Conservation (phyloP, 2,797 vertebrate species). For the Diceros bicornis region DNA sequence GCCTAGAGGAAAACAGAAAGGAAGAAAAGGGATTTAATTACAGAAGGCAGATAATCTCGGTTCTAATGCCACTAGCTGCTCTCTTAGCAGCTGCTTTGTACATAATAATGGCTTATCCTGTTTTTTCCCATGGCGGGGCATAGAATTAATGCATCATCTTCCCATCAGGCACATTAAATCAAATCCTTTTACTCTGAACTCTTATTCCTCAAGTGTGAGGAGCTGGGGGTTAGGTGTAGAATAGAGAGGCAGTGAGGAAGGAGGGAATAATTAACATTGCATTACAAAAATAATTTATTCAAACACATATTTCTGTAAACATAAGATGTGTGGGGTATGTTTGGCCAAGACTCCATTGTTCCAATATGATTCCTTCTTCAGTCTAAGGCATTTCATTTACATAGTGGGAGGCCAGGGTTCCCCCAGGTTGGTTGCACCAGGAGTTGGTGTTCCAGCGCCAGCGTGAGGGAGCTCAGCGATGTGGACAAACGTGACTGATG, state of each 20-base stretch:
- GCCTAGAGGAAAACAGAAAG: neutral
- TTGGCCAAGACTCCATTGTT: neutral
- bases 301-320: constrained; percentile 48
- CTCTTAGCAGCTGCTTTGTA: constrained; percentile 84
- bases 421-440: neutral
- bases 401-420: neutral
- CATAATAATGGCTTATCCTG: constrained; percentile 80
- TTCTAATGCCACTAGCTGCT: constrained; percentile 84
- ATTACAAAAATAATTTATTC: constrained; percentile 56
- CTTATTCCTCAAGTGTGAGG: neutral
- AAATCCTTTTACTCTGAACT: constrained; percentile 77
- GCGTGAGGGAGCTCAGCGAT: neutral
- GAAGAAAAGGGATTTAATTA: constrained; percentile 85
- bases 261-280: neutral
- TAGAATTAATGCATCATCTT: constrained; percentile 75
- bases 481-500: no score
- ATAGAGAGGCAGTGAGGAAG: neutral
- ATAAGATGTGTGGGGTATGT: neutral
- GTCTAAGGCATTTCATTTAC: neutral
- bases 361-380: neutral
- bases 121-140: constrained; percentile 37
- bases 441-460: neutral
- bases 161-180: constrained; percentile 61
- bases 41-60: constrained; percentile 83
- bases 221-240: neutral